A percentile compares a stretch with the other conserved stretches of the same genome.
phyloP scores from a whole-genome alignment of 2,113 vertebrate species.

The Macaca mulatta region DNA sequence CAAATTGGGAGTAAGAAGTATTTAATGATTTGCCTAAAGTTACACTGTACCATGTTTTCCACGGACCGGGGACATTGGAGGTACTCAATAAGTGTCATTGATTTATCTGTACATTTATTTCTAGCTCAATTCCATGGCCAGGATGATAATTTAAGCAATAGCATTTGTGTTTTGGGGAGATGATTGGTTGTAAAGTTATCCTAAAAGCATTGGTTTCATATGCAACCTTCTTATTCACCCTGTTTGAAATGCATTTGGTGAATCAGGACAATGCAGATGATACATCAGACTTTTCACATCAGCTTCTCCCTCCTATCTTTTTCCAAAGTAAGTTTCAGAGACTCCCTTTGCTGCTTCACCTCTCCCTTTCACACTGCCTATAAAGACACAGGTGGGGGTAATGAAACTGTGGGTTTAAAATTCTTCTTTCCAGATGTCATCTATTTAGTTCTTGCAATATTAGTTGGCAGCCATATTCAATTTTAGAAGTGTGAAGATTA shows the following conservation, averaged over 20 bases:
- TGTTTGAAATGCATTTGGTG: not conserved
- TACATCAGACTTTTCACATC: not conserved
- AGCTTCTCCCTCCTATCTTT: not conserved
- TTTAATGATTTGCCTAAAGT: not conserved
- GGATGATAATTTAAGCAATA: not conserved
- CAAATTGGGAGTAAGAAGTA: not conserved
- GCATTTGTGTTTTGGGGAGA: conserved; percentile 26
- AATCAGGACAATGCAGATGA: not conserved
- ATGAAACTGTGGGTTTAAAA: conserved; percentile 17
- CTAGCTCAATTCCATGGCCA: not conserved
- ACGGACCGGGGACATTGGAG: not conserved
- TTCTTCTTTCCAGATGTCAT: conserved; percentile 74
- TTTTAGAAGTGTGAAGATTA: conserved; percentile 56
- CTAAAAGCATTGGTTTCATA: not conserved
- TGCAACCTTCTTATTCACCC: not conserved
- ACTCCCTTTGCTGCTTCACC: not conserved
- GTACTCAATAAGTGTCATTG: not conserved
- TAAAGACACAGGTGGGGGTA: conserved; percentile 44
- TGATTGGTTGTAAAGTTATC: not conserved
- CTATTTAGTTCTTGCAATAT: conserved; percentile 70
- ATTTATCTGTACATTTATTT: conserved; percentile 42
- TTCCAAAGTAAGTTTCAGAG: conserved; percentile 10
- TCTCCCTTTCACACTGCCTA: not conserved
- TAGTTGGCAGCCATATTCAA: conserved; percentile 58
- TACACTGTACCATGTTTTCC: not conserved